Base-by-base conservation (phyloP, 2,113 vertebrate species). In the Apodemus sylvaticus region DNA sequence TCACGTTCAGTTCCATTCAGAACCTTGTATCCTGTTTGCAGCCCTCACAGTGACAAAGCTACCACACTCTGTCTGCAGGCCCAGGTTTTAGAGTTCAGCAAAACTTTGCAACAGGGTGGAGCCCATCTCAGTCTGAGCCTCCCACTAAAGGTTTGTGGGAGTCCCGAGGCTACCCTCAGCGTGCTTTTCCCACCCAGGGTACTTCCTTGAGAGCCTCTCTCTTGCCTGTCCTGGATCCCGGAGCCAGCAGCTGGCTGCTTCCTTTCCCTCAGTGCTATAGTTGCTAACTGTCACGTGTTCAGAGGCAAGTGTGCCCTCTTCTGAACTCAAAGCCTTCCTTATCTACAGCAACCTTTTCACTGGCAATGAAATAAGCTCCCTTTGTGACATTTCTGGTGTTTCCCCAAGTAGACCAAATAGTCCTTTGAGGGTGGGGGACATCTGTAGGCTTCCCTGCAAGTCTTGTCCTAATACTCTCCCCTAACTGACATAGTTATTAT, bases 321-420 rank as follows among this genome's bases (percentile, higher is more conserved):
- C 42, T 55, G 51, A 93, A 48, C 55, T 68, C 20, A 31, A 12
- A 85, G 82, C 34, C 24, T n/a, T 71, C 53, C 91, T n/a, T 45
- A 58, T 53, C 66, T 77, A 66, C 17, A 39, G 7, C 6, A 60
- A 81, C 22, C 31, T 39, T 83, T 79, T 88, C 91, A 91, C 29
- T 60, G 79, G 85, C 74, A 86, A 48, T 73, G 89, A 42, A 87
- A 48, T 55, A 70, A 90, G 68, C 74, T 78, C 62, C 22, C 10
- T 74, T 73, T 64, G 95, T 71, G 66, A 90, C 48, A 90, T 55
- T 83, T 86, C 36, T 87, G 45, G 73, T 51, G n/a, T 78, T 79
- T 93, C 34, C 68, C 60, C 39, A 92, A 95, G 45, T 39, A 78
- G 60, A 79, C 55, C 55, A 68, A 86, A 39, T 31, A 94, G 73